phyloP scores from a whole-genome alignment of 23 tunicate genomes.

The Ascidia mentula region DNA sequence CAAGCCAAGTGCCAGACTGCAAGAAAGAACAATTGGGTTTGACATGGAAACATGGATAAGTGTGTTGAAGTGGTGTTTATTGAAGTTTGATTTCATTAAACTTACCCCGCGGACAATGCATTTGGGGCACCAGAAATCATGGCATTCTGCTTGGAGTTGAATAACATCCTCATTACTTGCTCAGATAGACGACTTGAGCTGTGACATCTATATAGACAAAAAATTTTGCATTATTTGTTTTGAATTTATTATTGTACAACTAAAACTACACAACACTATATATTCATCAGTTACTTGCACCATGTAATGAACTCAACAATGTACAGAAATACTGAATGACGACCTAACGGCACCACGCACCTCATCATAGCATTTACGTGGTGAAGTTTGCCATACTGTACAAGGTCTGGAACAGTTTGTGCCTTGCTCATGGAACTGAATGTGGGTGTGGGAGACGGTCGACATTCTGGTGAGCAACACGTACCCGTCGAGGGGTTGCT shows the following conservation, averaged over 20 bases:
- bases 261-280: too few species aligned
- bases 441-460: background rate
- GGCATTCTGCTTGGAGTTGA: slow-evolving; percentile 38
- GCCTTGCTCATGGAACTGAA: slow-evolving; percentile 50
- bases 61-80: too few species aligned
- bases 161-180: slow-evolving; percentile 50
- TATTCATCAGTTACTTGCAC: too few species aligned
- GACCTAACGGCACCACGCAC: background rate
- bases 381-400: slow-evolving; percentile 27
- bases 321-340: too few species aligned
- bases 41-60: too few species aligned
- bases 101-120: background rate
- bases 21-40: background rate
- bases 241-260: too few species aligned
- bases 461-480: background rate
- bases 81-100: too few species aligned
- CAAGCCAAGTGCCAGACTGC: background rate
- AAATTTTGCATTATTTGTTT: background rate
- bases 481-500: background rate
- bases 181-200: slow-evolving; percentile 42
- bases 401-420: slow-evolving; percentile 74
- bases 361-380: slow-evolving; percentile 21
- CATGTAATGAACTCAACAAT: too few species aligned
- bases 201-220: slow-evolving; percentile 13
- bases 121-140: slow-evolving; percentile 8